Conservation (phyloP, 2,113 vertebrate genomes). For the Glaucomys volans region DNA sequence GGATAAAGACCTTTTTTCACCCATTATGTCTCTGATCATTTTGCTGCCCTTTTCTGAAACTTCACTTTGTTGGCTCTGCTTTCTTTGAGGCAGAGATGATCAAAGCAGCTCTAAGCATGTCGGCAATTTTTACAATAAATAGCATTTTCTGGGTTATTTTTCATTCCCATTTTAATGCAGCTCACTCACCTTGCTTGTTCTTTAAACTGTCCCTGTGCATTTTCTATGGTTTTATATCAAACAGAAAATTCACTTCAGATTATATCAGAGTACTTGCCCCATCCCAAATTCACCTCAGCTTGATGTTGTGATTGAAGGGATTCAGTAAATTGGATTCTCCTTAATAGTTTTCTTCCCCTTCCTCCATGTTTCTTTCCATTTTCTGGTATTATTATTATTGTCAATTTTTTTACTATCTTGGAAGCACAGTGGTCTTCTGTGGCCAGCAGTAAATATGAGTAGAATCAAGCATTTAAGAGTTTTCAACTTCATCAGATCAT, state of each 20-base stretch:
- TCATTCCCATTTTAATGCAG: constrained; percentile 81
- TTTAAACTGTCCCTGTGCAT: constrained; percentile 79
- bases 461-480: background rate
- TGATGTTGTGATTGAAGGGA: constrained; percentile 33
- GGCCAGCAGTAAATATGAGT: background rate
- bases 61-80: constrained; percentile 79
- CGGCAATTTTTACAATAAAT: constrained; percentile 84
- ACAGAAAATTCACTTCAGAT: constrained; percentile 74
- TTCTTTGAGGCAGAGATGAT: constrained; percentile 83
- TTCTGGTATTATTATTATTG: background rate
- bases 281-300: constrained; percentile 46
- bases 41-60: constrained; percentile 80
- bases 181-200: constrained; percentile 79
- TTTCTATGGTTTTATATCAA: constrained; percentile 73
- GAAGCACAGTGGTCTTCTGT: background rate
- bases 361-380: background rate
- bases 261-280: constrained; percentile 34
- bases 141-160: constrained; percentile 85
- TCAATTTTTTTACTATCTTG: background rate
- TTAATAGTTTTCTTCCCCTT: background rate
- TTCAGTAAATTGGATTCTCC: background rate
- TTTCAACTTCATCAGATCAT: background rate
- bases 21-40: constrained; percentile 81
- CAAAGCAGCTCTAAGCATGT: constrained; percentile 82
- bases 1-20: constrained; percentile 79